Base-by-base conservation (phyloP, 2,888 invertebrate genomes). In the Macrosoma leucophasiata region DNA sequence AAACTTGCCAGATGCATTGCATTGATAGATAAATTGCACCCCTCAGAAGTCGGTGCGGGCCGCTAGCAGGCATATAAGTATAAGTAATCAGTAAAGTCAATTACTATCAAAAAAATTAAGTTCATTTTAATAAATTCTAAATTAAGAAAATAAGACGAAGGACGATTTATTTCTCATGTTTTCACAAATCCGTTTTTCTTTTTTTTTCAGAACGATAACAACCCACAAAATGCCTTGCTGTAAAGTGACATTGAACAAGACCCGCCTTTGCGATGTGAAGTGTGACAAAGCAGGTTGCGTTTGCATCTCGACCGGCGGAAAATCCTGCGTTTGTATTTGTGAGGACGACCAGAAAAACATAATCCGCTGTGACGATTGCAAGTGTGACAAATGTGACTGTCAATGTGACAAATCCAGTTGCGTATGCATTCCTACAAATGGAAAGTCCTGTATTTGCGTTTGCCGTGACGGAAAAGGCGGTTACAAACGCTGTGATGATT, bases 131-230 rank as follows among this genome's bases (percentile, higher is more conserved):
- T n/a, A n/a, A n/a, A n/a, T n/a, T n/a, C n/a, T n/a, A n/a, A n/a
- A n/a, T n/a, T n/a, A n/a, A n/a, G n/a, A n/a, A n/a, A n/a, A n/a
- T n/a, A n/a, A n/a, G n/a, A n/a, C n/a, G n/a, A n/a, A n/a, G 33
- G 56, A 54, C 39, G 51, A 45, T 62, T 52, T 66, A 65, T 76
- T 75, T 76, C 73, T 67, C 69, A 65, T 70, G 64, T 59, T 48
- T 55, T 52, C 54, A 56, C 48, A 49, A 53, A 56, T 43, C 43
- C 9, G 30, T 5, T 31, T 6, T 12, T 22, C 23, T 27, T 43
- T 33, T 31, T 12, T 5, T 42, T 33, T 19, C 23, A 35, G 31
- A 24, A 33, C 14, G 13, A 25, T 20, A 18, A 27, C 11, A 19
- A 20, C 7, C 20, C 15, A 10, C 32, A 58, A 45, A 15, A 73